Percentiles rank a stretch among this genome's conserved stretches.
Evolutionary conservation across 2,888 invertebrate species (phyloP).

Genomic region (Caenorhabditis afra): DNA sequence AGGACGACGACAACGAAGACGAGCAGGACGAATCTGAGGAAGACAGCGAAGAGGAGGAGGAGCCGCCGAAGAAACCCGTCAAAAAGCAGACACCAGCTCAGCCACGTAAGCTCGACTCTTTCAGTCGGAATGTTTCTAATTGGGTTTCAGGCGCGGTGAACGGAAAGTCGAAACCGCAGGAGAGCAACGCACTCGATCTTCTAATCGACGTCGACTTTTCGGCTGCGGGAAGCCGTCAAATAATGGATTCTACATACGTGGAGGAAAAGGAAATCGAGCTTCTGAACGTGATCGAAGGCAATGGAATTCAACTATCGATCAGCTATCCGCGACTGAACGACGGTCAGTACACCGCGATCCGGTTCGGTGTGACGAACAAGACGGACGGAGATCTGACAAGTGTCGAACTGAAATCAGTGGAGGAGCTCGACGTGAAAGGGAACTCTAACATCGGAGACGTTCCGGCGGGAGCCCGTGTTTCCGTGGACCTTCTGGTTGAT

Average conservation of each 20-base stretch:
- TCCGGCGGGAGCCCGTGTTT: conserved; percentile 30
- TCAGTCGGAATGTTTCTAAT: too few species aligned
- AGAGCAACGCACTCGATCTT: conserved; percentile 59
- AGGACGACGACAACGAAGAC: conserved; percentile 65
- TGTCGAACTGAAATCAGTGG: conserved; percentile 45
- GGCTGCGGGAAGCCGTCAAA: conserved; percentile 62
- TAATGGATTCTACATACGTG: conserved; percentile 44
- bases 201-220: conserved; percentile 72
- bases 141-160: conserved; percentile 20
- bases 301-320: conserved; percentile 55
- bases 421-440: conserved; percentile 56
- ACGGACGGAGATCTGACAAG: conserved; percentile 38
- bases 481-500: conserved; percentile 53
- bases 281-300: conserved; percentile 65
- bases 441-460: conserved; percentile 34
- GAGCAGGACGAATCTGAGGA: conserved; percentile 66
- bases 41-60: conserved; percentile 43
- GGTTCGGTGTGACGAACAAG: conserved; percentile 55
- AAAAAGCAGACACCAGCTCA: conserved; percentile 5
- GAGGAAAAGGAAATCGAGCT: conserved; percentile 43
- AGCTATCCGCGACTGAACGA: conserved; percentile 62
- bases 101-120: background rate
- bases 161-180: conserved; percentile 30
- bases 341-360: conserved; percentile 59
- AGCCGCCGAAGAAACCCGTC: conserved; percentile 24